Conservation (phyloP, 2,113 vertebrate species). For the Hoplias malabaricus region DNA sequence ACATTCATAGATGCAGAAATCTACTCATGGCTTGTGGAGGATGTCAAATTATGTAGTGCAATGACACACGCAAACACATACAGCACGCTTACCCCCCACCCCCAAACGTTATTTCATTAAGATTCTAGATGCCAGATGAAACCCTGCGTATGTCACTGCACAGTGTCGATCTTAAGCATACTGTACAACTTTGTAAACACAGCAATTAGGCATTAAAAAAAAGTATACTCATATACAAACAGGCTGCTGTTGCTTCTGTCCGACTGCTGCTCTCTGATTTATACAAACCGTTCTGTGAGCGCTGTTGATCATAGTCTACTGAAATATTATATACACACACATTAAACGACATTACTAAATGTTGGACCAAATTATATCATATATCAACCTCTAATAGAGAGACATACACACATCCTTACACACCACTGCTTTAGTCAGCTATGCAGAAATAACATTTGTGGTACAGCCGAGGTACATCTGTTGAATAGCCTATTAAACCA, state of each 20-base stretch:
- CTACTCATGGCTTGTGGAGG: slow-evolving; percentile 28
- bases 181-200: background rate
- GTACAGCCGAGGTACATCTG: slow-evolving; percentile 38
- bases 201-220: background rate
- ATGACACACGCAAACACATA: slow-evolving; percentile 15
- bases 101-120: background rate
- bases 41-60: slow-evolving; percentile 33
- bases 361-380: background rate
- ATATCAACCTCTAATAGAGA: background rate
- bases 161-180: background rate
- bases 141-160: background rate
- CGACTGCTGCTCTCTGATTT: no score
- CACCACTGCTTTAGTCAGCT: slow-evolving; percentile 24
- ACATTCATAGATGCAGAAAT: slow-evolving; percentile 51
- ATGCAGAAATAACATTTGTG: slow-evolving; percentile 36
- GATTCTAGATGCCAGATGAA: slow-evolving; percentile 1
- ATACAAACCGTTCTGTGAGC: no score
- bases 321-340: no score
- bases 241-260: no score
- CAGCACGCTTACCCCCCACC: background rate
- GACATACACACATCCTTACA: background rate
- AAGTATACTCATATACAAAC: background rate
- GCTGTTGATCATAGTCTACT: no score
- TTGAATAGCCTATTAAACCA: slow-evolving; percentile 40
- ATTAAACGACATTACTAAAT: no score